Base-by-base conservation (phyloP, 2,888 invertebrate genomes). In the Microctonus brassicae region DNA sequence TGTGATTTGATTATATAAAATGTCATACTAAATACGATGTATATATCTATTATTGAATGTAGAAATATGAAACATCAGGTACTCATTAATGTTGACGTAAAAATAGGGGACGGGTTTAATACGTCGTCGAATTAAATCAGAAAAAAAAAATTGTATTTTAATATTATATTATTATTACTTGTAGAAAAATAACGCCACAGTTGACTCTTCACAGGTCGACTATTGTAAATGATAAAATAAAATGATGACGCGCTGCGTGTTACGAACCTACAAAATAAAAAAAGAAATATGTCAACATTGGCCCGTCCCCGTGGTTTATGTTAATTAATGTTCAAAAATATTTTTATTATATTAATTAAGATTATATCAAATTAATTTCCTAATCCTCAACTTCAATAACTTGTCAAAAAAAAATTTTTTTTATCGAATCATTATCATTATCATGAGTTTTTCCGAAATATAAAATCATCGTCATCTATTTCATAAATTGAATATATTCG, bases 201-300 rank as follows among this genome's bases (percentile, higher is more conserved):
- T 47, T 7, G 7, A n/a, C 4, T 17, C 4, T 17, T 47, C 17
- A 17, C 17, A 47, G 17, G 17, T 17, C 17, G 9, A 24, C 13
- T 57, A 26, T 13, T 57, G 26, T 29, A 5, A 17, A 26, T 26
- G 26, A 20, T 34, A 11, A 11, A 36, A 60, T 60, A 11, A 60
- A 34, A 4, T 29, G 36, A 22, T 36, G 60, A 34, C 17, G 13
- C 47, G 17, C 64, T 5, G 20, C 47, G 17, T n/a, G n/a, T 52
- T 64, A 64, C 29, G 47, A 64, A 64, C 64, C 64, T 64, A 64
- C 33, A 22, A 64, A 52, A 47, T 47, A 64, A 52, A 64, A n/a
- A 47, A 64, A 20, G n/a, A 22, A 29, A 33, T 47, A 34, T 47
- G 17, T 52, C 29, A 64, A n/a, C 17, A 52, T 33, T 64, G 11